These are phyloP conservation scores for Cyanistes caeruleus DNA, from an alignment of 2,113 vertebrate species.

Conservation along the genomic window DNA sequence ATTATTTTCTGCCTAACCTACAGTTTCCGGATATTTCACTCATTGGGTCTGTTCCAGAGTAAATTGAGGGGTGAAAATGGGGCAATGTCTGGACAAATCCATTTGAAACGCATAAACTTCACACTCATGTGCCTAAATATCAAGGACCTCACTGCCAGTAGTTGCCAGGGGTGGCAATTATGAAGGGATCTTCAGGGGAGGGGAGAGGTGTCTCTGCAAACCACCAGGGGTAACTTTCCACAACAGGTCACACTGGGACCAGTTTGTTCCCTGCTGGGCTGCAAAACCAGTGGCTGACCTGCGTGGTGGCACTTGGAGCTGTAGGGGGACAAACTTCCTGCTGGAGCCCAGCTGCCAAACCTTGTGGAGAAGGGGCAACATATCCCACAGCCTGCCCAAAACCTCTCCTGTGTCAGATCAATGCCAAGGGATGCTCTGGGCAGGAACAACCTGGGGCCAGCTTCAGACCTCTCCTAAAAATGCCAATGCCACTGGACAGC, in stretches of 20 bases:
- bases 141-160: neutral
- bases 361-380: neutral
- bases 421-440: neutral
- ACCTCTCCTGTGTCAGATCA: accelerated
- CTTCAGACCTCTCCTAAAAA: neutral
- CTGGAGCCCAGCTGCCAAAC: neutral
- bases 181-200: too few relatives aligned
- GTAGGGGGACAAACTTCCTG: neutral
- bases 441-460: neutral
- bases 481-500: neutral
- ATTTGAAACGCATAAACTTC: neutral
- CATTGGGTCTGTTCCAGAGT: neutral
- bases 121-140: neutral
- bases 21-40: neutral
- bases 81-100: neutral
- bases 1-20: neutral
- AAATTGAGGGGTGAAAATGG: neutral
- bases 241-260: accelerated
- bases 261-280: neutral
- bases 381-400: neutral
- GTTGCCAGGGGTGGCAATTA: neutral
- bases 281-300: neutral
- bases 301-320: neutral
- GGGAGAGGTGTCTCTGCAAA: neutral
- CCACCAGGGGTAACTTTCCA: neutral